phyloP scores from a whole-genome alignment of 2,113 vertebrate species.

The Hipposideros armiger region DNA sequence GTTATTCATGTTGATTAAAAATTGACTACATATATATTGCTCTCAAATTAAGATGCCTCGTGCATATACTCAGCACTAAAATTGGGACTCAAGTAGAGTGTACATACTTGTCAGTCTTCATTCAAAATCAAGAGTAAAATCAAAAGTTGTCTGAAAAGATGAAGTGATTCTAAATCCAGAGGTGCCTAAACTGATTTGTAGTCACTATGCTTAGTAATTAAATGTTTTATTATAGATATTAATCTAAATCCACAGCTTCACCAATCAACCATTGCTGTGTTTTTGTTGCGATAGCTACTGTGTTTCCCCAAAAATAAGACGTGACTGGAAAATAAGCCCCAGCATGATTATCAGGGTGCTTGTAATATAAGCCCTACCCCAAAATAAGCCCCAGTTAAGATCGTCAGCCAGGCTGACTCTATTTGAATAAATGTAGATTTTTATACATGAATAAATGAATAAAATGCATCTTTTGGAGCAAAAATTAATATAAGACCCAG shows the following conservation, averaged over 20 bases:
- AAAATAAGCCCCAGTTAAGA: no score
- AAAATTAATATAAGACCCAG: no score
- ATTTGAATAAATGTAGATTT: no score
- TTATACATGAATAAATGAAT: no score
- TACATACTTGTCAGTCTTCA: not conserved
- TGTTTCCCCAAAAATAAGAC: no score
- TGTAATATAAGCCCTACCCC: no score
- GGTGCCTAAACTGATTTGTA: not conserved
- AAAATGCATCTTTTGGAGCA: no score
- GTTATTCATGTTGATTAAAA: not conserved
- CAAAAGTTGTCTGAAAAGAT: conserved; percentile 21
- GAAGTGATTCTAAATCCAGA: not conserved
- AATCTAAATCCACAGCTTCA: not conserved
- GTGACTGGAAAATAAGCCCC: no score
- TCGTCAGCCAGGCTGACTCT: no score
- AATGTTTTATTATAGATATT: not conserved
- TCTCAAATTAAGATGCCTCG: not conserved
- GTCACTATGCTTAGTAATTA: not conserved
- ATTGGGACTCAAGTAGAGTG: not conserved
- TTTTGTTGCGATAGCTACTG: not conserved
- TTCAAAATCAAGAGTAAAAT: not conserved
- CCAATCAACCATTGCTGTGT: not conserved
- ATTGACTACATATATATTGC: not conserved
- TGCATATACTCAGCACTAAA: not conserved
- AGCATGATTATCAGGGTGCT: no score